These are phyloP conservation scores for Hirtodrosophila confusa DNA, from an alignment of 2,888 invertebrate genomes.

Conservation along the genomic window DNA sequence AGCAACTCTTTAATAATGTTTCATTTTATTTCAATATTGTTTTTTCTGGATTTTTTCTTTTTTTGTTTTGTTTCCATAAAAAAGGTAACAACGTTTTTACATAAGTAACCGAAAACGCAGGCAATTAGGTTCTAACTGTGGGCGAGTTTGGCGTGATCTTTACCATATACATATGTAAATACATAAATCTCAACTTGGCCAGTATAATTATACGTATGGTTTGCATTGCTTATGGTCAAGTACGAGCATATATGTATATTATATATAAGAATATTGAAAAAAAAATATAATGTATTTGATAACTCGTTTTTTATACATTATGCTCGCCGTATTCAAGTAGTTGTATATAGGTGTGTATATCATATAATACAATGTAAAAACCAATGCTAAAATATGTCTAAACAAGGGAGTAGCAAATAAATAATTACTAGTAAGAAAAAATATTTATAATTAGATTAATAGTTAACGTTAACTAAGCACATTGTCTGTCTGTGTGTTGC, in stretches of 20 bases:
- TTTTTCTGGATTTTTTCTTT: slow-evolving; percentile 16
- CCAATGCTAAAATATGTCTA: slow-evolving; percentile 62
- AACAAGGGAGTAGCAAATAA: slow-evolving; percentile 69
- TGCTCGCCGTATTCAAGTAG: slow-evolving; percentile 37
- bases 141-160: slow-evolving; percentile 46
- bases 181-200: slow-evolving; percentile 44
- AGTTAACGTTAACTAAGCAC: slow-evolving; percentile 71
- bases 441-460: slow-evolving; percentile 54
- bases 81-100: slow-evolving; percentile 73
- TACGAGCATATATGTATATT: slow-evolving; percentile 11
- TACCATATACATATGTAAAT: slow-evolving; percentile 37
- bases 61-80: slow-evolving; percentile 54
- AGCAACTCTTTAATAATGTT: slow-evolving; percentile 60
- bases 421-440: slow-evolving; percentile 58
- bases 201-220: slow-evolving; percentile 34
- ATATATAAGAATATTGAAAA: slow-evolving; percentile 18
- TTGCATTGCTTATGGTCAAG: slow-evolving; percentile 43
- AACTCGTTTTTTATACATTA: slow-evolving; percentile 28
- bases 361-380: slow-evolving; percentile 44
- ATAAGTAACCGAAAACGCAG: slow-evolving; percentile 67
- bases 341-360: slow-evolving; percentile 20
- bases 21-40: slow-evolving; percentile 51
- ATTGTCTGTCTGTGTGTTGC: slow-evolving; percentile 9
- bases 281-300: slow-evolving; percentile 22
- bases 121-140: slow-evolving; percentile 57